phyloP scores from a whole-genome alignment of 2,888 invertebrate species.

The Crematogaster levior region DNA sequence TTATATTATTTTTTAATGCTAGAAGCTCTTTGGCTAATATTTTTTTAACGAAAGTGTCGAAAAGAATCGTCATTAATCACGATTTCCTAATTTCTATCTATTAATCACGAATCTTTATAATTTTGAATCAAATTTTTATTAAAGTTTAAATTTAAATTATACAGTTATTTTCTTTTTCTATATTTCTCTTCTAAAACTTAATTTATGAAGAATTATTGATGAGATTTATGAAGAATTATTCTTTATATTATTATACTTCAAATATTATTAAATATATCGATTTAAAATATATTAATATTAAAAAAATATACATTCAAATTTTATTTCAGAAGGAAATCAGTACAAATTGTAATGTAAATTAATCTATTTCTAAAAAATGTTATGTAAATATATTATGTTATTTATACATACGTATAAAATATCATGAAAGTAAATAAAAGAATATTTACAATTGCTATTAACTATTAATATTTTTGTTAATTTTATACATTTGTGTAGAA shows the following conservation, averaged over 20 bases:
- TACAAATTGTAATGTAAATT: neutral
- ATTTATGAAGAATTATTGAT: neutral
- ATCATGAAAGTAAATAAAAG: neutral
- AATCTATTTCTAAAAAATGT: neutral
- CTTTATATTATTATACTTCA: too few species aligned
- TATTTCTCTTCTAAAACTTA: neutral
- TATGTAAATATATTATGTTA: too few species aligned
- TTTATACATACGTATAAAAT: neutral
- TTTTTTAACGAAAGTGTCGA: neutral
- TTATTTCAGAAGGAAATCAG: neutral
- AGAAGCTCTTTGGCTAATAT: neutral
- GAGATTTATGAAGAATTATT: too few species aligned
- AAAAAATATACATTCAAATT: neutral
- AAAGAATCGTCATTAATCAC: neutral
- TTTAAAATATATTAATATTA: neutral
- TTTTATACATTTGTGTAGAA: too few species aligned
- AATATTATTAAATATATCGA: neutral
- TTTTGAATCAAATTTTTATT: neutral
- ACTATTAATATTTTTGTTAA: too few species aligned
- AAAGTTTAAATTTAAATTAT: conserved; percentile 1
- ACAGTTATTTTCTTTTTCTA: too few species aligned
- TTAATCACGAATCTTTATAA: neutral
- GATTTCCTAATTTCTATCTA: neutral
- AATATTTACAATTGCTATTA: too few species aligned
- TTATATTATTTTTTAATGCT: neutral